Evolutionary conservation across 2,888 invertebrate genomes (phyloP).

Genomic region (Drosophila neotestacea): DNA sequence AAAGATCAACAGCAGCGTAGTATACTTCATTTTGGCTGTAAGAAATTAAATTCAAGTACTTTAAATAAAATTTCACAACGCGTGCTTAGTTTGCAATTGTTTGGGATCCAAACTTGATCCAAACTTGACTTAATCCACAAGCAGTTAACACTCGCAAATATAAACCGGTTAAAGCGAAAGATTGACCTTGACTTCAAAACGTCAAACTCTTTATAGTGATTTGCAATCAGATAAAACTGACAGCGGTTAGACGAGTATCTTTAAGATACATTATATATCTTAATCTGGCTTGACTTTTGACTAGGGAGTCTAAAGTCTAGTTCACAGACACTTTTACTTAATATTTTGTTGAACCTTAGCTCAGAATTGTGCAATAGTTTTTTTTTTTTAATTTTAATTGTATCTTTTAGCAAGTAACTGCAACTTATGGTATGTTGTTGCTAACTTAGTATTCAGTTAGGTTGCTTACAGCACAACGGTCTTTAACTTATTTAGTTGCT

Average conservation of each 20-base stretch:
- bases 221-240: constrained; percentile 4
- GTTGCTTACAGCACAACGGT: constrained; percentile 15
- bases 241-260: constrained; percentile 4
- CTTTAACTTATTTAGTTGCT: constrained; percentile 3
- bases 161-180: constrained; percentile 69
- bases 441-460: neutral
- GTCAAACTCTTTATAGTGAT: neutral
- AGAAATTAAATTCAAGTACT: neutral
- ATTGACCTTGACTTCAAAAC: constrained; percentile 66
- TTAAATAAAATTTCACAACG: neutral
- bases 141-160: neutral
- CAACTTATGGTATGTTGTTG: neutral
- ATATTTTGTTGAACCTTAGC: neutral
- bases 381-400: neutral
- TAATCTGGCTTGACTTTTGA: constrained; percentile 1
- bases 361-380: neutral
- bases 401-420: constrained; percentile 15
- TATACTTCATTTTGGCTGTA: constrained; percentile 48
- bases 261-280: constrained; percentile 7
- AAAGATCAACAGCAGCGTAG: constrained; percentile 51
- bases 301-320: constrained; percentile 7
- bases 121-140: constrained; percentile 7
- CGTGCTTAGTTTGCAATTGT: constrained; percentile 45
- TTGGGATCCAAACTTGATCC: constrained; percentile 15
- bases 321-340: neutral